Percentiles rank a stretch among this genome's conserved stretches.
Evolutionary conservation across 2,797 vertebrate genomes (phyloP).

Genomic region (Intellagama lesueurii): DNA sequence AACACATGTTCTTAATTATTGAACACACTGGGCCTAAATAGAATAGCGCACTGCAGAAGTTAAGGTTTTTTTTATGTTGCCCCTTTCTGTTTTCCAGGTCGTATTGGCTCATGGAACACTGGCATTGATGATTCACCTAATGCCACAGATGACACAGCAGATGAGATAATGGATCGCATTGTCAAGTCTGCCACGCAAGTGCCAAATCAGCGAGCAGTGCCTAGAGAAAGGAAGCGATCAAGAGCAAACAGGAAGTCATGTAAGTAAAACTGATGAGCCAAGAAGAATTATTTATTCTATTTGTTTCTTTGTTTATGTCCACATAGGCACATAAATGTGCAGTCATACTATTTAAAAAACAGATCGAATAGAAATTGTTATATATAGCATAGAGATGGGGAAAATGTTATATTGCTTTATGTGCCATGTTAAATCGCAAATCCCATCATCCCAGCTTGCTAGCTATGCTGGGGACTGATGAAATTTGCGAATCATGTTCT

Average conservation of each 20-base stretch:
- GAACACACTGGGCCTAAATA: no score
- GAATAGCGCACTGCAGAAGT: neutral
- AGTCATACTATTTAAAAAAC: neutral
- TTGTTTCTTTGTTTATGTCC: neutral
- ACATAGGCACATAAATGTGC: neutral
- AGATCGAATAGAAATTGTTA: no score
- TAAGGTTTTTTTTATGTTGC: neutral
- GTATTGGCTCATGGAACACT: conserved; percentile 85
- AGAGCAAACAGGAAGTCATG: conserved; percentile 94
- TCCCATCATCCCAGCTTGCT: neutral
- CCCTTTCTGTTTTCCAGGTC: conserved; percentile 77
- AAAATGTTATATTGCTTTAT: neutral
- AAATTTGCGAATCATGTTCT: neutral
- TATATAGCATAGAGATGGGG: no score
- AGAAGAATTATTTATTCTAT: neutral
- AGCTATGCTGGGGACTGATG: neutral
- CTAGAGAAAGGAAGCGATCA: conserved; percentile 92
- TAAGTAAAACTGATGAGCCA: conserved; percentile 76
- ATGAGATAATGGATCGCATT: conserved; percentile 99
- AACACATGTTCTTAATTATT: neutral
- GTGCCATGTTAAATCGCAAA: neutral
- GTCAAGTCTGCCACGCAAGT: conserved; percentile 97
- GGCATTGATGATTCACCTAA: conserved; percentile 85
- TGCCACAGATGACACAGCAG: conserved; percentile 90
- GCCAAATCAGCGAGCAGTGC: conserved; percentile 89